Conservation (phyloP, 2,888 invertebrate species). For the Leptopilina syphax region DNA sequence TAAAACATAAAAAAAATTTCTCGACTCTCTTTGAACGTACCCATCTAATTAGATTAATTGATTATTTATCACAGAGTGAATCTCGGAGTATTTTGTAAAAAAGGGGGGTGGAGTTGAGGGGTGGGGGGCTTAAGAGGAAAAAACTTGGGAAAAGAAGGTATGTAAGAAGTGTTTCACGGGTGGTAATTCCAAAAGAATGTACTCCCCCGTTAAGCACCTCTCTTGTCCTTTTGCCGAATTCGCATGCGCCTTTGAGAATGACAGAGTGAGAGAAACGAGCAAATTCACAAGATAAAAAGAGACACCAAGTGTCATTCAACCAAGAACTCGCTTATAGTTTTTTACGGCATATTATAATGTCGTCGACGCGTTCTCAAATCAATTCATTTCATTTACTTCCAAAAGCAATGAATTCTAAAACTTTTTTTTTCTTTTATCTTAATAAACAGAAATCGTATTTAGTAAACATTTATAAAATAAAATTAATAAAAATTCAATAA, state of each 20-base stretch:
- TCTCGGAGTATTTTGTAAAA: background rate
- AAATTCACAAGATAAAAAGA: constrained; percentile 2
- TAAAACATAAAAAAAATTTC: too few relatives aligned
- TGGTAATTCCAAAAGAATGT: constrained; percentile 14
- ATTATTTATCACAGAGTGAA: background rate
- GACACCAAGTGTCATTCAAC: constrained; percentile 12
- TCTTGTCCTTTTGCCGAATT: background rate
- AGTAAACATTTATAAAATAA: too few relatives aligned
- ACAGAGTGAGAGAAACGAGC: background rate
- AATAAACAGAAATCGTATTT: too few relatives aligned
- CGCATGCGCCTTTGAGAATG: constrained; percentile 20
- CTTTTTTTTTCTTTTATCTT: constrained; percentile 33
- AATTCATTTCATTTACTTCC: constrained; percentile 43
- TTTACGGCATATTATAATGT: background rate
- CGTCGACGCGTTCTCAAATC: constrained; percentile 44
- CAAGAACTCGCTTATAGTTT: constrained; percentile 18
- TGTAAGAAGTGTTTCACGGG: constrained; percentile 17
- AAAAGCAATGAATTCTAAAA: constrained; percentile 42
- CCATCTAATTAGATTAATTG: too few relatives aligned
- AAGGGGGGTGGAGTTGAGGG: too few relatives aligned
- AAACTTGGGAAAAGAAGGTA: background rate
- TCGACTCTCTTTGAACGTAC: too few relatives aligned
- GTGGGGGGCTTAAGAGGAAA: too few relatives aligned
- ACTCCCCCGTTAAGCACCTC: constrained; percentile 1
- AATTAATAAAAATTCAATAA: too few relatives aligned